A percentile compares a stretch with the other conserved stretches of the same genome.
phyloP scores from a whole-genome alignment of 2,113 vertebrate species.

The Perognathus longimembris region DNA sequence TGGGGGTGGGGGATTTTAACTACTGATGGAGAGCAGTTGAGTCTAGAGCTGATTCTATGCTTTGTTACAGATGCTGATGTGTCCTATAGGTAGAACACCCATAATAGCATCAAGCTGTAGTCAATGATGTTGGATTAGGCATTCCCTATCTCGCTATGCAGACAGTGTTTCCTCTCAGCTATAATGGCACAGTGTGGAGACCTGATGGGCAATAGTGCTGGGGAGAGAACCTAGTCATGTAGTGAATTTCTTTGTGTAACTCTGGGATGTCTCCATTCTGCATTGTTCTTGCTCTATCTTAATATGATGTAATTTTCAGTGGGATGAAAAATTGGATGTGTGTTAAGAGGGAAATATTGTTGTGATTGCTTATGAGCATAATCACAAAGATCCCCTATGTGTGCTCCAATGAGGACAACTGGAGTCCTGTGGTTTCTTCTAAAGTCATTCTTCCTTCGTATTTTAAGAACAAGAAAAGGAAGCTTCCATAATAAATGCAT shows the following conservation, averaged over 20 bases:
- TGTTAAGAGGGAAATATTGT: constrained; percentile 16
- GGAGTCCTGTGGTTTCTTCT: constrained; percentile 24
- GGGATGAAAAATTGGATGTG: neutral
- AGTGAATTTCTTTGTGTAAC: neutral
- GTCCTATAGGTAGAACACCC: constrained; percentile 9
- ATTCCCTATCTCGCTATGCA: constrained; percentile 14
- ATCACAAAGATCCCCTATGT: constrained; percentile 36
- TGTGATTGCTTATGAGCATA: constrained; percentile 55
- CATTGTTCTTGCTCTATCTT: neutral
- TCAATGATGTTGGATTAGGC: constrained; percentile 49
- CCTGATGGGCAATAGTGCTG: too few species aligned
- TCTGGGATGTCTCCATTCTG: neutral
- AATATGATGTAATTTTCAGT: constrained; percentile 13
- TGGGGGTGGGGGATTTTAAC: neutral
- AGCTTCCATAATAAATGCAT: neutral
- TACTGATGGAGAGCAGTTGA: constrained; percentile 30
- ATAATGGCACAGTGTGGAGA: neutral
- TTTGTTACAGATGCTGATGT: constrained; percentile 62
- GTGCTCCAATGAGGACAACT: neutral
- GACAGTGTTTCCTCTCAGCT: neutral
- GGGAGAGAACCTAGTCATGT: neutral
- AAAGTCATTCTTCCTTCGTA: constrained; percentile 25
- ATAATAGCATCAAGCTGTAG: constrained; percentile 43
- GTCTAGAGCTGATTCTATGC: constrained; percentile 39
- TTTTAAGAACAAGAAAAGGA: constrained; percentile 57